These are phyloP conservation scores for Volucella zonaria DNA, from an alignment of 2,888 invertebrate genomes.

Conservation along the genomic window DNA sequence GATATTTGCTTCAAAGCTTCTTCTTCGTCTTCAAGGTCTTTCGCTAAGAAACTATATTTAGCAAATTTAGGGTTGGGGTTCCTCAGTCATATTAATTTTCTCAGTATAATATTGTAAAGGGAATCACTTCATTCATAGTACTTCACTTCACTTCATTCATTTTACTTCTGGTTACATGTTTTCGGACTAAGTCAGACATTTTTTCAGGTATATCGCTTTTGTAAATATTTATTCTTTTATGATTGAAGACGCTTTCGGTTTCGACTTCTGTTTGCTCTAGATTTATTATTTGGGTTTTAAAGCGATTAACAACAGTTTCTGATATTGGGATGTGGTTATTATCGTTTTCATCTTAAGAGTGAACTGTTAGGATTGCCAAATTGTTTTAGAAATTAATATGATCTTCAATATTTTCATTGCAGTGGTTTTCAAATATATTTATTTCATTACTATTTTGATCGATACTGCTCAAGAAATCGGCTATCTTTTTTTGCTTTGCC, in stretches of 20 bases:
- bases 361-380: conserved; percentile 8
- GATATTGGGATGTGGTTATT: background rate
- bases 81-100: conserved; percentile 28
- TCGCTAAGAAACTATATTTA: conserved; percentile 35
- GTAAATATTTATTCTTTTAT: background rate
- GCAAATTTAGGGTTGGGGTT: conserved; percentile 29
- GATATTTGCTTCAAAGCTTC: no score
- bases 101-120: background rate
- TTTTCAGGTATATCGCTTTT: conserved; percentile 35
- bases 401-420: conserved; percentile 15
- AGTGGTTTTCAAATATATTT: conserved; percentile 29
- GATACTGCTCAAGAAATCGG: conserved; percentile 76
- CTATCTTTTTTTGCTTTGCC: conserved; percentile 74
- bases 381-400: conserved; percentile 48
- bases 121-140: background rate
- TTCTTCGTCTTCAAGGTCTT: conserved; percentile 21
- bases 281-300: conserved; percentile 11
- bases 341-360: conserved; percentile 19
- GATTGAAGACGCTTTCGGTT: conserved; percentile 20
- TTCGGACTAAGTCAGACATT: conserved; percentile 14
- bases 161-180: conserved; percentile 9
- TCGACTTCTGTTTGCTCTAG: conserved; percentile 1
- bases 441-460: conserved; percentile 65
- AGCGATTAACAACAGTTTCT: conserved; percentile 6
- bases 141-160: background rate